phyloP scores from a whole-genome alignment of 2,797 vertebrate genomes.

The Dermochelys coriacea region DNA sequence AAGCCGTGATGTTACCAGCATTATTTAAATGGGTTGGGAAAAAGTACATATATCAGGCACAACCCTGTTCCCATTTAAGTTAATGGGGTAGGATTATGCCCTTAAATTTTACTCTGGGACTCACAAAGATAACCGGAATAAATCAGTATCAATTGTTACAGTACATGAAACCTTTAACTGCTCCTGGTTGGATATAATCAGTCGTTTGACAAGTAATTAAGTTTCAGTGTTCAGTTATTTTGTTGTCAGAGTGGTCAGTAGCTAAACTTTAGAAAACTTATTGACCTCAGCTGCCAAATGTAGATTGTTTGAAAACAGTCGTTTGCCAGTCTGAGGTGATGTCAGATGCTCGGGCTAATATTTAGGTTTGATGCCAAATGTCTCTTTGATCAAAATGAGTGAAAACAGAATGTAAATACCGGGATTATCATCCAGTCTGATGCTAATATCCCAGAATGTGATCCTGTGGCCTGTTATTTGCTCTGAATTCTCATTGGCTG shows the following conservation, averaged over 20 bases:
- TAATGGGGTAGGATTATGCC: not conserved
- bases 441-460: rapidly evolving
- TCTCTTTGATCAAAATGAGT: slow-evolving; percentile 36
- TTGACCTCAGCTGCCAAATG: slow-evolving; percentile 30
- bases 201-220: not conserved
- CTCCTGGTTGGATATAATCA: not conserved
- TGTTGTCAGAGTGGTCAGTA: slow-evolving; percentile 33
- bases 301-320: slow-evolving; percentile 59
- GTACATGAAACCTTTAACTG: slow-evolving; percentile 24
- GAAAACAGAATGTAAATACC: not conserved
- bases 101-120: not conserved
- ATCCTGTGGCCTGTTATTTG: not conserved
- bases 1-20: not conserved
- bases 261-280: slow-evolving; percentile 6
- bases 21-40: not conserved
- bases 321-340: slow-evolving; percentile 54
- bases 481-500: rapidly evolving
- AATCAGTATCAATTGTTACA: slow-evolving; percentile 5
- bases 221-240: not conserved
- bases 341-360: slow-evolving; percentile 54
- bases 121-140: not conserved
- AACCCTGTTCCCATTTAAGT: not conserved
- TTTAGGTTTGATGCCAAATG: slow-evolving; percentile 44
- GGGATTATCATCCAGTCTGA: slow-evolving; percentile 4
- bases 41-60: not conserved